These are phyloP conservation scores for Lagenorhynchus albirostris DNA, from an alignment of 2,113 vertebrate genomes.

Conservation along the genomic window DNA sequence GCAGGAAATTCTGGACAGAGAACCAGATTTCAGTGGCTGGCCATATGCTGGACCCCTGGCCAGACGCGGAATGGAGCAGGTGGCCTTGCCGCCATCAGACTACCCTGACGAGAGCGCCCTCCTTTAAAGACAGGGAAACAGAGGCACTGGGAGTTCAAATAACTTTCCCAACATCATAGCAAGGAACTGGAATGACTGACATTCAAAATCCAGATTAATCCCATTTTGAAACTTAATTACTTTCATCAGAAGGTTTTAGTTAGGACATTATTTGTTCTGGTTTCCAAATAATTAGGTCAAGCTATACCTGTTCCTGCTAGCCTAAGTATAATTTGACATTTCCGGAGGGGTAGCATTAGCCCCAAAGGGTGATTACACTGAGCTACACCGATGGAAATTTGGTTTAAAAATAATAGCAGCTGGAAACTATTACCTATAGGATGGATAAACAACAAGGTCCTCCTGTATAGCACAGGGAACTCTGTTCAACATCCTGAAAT, in stretches of 20 bases:
- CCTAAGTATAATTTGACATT: background rate
- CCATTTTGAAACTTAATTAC: background rate
- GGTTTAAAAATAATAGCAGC: background rate
- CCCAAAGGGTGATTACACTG: background rate
- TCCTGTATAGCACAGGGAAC: background rate
- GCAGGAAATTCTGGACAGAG: no score
- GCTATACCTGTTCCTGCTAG: background rate
- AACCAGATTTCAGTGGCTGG: background rate
- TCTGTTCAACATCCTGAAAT: background rate
- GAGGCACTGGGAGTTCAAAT: background rate
- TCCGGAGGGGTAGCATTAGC: background rate
- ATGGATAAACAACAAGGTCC: background rate
- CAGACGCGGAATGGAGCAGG: accelerated
- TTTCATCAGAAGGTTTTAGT: background rate
- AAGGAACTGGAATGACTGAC: background rate
- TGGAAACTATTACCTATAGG: background rate
- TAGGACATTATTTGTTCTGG: background rate
- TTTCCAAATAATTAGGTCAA: background rate
- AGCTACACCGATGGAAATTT: background rate
- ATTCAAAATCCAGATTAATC: background rate
- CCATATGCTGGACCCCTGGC: no score
- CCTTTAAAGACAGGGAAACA: background rate
- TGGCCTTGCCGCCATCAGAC: background rate
- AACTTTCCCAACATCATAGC: background rate
- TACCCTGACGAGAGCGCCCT: background rate